phyloP scores from a whole-genome alignment of 2,113 vertebrate species.

The Sebastes schlegelii region DNA sequence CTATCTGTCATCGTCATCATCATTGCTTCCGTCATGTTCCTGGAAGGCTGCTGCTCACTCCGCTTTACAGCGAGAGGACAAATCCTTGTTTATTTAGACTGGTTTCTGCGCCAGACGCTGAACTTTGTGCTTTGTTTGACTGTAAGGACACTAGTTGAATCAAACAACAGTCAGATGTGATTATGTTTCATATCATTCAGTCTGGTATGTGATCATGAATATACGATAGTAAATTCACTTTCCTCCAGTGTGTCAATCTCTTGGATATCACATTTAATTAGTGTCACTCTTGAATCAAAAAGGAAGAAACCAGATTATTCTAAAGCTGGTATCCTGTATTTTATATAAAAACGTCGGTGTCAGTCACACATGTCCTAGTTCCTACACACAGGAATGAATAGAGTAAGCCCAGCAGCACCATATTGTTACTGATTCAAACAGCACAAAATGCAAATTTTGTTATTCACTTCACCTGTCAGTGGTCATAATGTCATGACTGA shows the following conservation, averaged over 20 bases:
- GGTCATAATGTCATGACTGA: no score
- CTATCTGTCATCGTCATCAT: constrained; percentile 26
- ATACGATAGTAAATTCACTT: neutral
- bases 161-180: no score
- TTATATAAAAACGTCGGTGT: neutral
- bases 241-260: neutral
- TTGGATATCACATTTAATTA: neutral
- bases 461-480: no score
- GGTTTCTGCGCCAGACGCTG: neutral
- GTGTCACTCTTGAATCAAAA: neutral
- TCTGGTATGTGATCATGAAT: neutral
- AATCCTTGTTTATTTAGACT: neutral
- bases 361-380: constrained; percentile 2
- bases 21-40: constrained; percentile 20
- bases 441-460: neutral
- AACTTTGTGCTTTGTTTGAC: constrained; percentile 1
- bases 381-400: constrained; percentile 2
- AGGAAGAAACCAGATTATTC: neutral
- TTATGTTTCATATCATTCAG: neutral
- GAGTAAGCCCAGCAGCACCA: neutral
- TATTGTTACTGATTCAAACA: neutral
- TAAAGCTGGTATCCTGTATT: neutral
- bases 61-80: neutral
- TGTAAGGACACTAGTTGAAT: neutral
- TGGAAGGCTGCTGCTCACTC: constrained; percentile 2